Percentiles rank a stretch among this genome's conserved stretches.
phyloP scores from a whole-genome alignment of 92 coral and sea anemone genomes.

The Plumapathes pennacea region DNA sequence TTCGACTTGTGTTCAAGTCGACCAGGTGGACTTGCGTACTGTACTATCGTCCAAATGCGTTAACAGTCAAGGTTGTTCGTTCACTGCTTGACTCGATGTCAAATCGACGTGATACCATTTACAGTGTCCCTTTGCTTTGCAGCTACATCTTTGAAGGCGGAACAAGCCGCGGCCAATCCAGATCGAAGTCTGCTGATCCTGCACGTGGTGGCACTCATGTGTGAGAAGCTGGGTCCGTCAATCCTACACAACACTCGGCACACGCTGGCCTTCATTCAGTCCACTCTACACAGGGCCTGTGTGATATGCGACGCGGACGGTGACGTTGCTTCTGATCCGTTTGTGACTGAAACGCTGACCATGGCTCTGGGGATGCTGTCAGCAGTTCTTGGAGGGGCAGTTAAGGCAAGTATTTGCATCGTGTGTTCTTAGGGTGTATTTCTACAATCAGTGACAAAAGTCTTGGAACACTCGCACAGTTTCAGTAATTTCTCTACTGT shows the following conservation, averaged over 20 bases:
- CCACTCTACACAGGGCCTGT: slow-evolving; percentile 79
- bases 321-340: slow-evolving; percentile 30
- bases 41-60: too few relatives aligned
- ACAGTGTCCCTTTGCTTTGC: too few relatives aligned
- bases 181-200: slow-evolving; percentile 71
- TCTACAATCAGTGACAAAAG: too few relatives aligned
- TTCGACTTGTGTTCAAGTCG: too few relatives aligned
- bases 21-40: too few relatives aligned
- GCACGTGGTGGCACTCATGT: slow-evolving; percentile 82
- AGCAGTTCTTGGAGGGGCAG: slow-evolving; percentile 85
- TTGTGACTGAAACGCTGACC: slow-evolving; percentile 81
- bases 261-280: slow-evolving; percentile 70
- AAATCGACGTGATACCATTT: too few relatives aligned
- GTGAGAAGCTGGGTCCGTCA: slow-evolving; percentile 91
- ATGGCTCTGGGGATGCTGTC: slow-evolving; percentile 96
- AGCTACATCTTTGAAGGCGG: too few relatives aligned
- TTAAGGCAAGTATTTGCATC: slow-evolving; percentile 37
- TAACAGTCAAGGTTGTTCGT: not conserved
- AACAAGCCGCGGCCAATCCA: not conserved
- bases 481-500: too few relatives aligned
- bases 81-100: not conserved
- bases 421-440: not conserved
- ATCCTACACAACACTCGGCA: slow-evolving; percentile 74
- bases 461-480: too few relatives aligned
- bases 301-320: slow-evolving; percentile 38